Conservation (phyloP, 2,888 invertebrate species). For the Anthrax anthrax region DNA sequence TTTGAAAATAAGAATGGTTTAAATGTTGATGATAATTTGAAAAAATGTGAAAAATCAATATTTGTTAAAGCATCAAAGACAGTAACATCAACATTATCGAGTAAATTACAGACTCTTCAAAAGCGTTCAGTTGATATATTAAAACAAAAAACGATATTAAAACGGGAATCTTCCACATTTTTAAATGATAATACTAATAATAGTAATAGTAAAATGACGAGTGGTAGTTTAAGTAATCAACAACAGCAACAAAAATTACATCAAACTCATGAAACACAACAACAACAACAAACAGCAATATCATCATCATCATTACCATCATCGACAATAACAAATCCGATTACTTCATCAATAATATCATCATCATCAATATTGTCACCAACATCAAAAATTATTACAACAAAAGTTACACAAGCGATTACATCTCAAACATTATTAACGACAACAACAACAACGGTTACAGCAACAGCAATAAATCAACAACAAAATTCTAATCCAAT, state of each 20-base stretch:
- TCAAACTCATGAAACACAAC: neutral
- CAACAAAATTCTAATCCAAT: no score
- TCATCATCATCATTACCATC: neutral
- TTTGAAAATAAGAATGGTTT: no score
- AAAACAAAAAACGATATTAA: no score
- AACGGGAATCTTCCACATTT: no score
- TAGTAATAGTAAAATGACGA: no score
- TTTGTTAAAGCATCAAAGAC: no score
- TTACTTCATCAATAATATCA: slow-evolving; percentile 12
- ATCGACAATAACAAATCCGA: neutral
- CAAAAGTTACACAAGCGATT: neutral
- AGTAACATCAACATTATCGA: neutral
- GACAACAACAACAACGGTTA: neutral
- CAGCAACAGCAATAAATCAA: no score
- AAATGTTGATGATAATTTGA: neutral
- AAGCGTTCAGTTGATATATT: no score
- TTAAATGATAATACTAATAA: no score
- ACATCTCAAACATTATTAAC: no score
- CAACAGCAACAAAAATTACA: neutral
- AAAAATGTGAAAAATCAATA: neutral
- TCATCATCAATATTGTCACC: neutral
- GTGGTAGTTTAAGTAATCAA: no score
- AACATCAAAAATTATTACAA: slow-evolving; percentile 6
- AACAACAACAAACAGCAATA: neutral
- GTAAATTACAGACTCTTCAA: no score